These are phyloP conservation scores for Andricus curvator DNA, from an alignment of 2,888 invertebrate genomes.

Conservation along the genomic window DNA sequence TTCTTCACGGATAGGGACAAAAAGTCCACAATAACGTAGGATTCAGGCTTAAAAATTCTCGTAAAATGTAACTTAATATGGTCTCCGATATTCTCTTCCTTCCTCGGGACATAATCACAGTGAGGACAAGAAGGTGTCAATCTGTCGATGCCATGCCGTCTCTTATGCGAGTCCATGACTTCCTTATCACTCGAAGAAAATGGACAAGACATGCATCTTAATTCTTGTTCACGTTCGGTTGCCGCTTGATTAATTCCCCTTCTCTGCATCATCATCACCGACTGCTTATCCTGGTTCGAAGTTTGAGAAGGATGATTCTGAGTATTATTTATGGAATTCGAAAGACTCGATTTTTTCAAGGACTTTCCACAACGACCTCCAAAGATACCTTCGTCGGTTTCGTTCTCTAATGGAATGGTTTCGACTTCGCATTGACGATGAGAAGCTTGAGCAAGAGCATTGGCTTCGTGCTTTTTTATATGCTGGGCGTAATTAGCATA, in stretches of 20 bases:
- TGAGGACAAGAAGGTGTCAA: slow-evolving; percentile 73
- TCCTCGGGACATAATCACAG: slow-evolving; percentile 73
- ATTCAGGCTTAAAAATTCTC: slow-evolving; percentile 72
- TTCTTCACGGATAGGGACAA: slow-evolving; percentile 67
- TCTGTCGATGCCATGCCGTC: slow-evolving; percentile 73
- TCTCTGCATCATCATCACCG: slow-evolving; percentile 66
- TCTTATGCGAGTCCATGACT: slow-evolving; percentile 68
- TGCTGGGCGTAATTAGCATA: slow-evolving; percentile 92
- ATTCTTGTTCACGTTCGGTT: slow-evolving; percentile 52
- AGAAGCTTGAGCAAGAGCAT: slow-evolving; percentile 84
- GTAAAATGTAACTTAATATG: slow-evolving; percentile 72
- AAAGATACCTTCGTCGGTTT: slow-evolving; percentile 41
- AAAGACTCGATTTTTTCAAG: slow-evolving; percentile 52
- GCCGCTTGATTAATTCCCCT: slow-evolving; percentile 56
- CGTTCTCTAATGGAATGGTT: slow-evolving; percentile 68
- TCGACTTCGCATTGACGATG: slow-evolving; percentile 77
- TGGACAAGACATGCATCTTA: slow-evolving; percentile 70
- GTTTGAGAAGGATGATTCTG: slow-evolving; percentile 53
- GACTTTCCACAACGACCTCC: slow-evolving; percentile 61
- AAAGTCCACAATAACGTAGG: slow-evolving; percentile 71
- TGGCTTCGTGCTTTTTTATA: slow-evolving; percentile 87
- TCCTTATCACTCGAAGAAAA: slow-evolving; percentile 69
- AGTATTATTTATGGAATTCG: background rate
- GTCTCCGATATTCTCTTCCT: slow-evolving; percentile 71
- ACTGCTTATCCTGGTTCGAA: slow-evolving; percentile 73